A percentile compares a stretch with the other conserved stretches of the same genome.
Conservation (phyloP, 1,140 invertebrate genomes). For the Papilio machaon region DNA sequence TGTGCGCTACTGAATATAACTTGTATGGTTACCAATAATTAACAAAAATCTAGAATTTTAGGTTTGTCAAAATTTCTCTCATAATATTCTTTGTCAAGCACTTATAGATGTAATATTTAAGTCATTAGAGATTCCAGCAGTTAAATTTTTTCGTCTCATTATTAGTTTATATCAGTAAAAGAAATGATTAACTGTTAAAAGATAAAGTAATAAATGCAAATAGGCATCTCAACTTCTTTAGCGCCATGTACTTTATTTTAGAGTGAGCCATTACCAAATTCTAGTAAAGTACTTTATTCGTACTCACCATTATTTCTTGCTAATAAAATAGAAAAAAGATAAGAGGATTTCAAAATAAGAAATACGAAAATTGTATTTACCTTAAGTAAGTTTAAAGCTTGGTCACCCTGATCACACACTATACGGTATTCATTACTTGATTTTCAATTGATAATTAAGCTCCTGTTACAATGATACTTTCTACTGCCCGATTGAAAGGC, state of each 20-base stretch:
- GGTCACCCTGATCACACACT: slow-evolving; percentile 38
- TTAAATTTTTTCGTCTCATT: no score
- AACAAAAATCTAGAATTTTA: not conserved
- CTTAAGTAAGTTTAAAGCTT: slow-evolving; percentile 19
- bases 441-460: slow-evolving; percentile 75
- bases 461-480: slow-evolving; percentile 67
- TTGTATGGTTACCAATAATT: not conserved
- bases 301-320: not conserved
- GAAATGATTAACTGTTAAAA: no score
- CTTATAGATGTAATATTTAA: not conserved
- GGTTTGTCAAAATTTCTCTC: not conserved
- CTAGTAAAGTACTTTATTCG: not conserved
- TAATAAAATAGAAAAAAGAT: not conserved
- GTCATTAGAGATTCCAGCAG: no score
- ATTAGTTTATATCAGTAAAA: no score
- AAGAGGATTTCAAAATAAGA: no score
- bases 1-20: slow-evolving; percentile 35
- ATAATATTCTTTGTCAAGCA: not conserved
- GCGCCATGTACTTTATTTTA: no score
- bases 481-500: slow-evolving; percentile 59
- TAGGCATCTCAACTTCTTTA: no score
- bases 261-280: no score
- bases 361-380: no score
- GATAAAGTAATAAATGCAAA: no score
- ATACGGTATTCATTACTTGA: slow-evolving; percentile 64